Base-by-base conservation (phyloP, 2,797 vertebrate species). In the Girardinus metallicus region DNA sequence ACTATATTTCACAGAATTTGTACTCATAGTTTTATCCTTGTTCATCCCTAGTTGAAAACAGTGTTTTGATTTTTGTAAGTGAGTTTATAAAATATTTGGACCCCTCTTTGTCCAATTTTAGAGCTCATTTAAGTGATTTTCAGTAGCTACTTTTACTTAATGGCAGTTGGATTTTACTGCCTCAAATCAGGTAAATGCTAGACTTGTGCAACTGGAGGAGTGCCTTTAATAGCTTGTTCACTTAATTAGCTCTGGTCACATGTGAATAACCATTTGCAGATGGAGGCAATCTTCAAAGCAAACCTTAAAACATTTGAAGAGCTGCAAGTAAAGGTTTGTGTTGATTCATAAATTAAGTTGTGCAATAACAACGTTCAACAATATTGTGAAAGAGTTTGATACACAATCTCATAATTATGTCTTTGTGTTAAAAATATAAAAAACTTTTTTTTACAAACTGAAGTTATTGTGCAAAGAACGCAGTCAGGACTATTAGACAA, bases 51-150 rank as follows among this genome's bases (percentile, higher is more conserved):
- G 13, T 66, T 73, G 72, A 78, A 26, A 34, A 73, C 78, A 70
- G 46, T 78, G 77, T 70, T 39, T 51, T 72, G 62, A 74, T 91
- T 82, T 87, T 89, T 86, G 76, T 74, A 55, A 86, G 64, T 51
- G 66, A 70, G 68, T 87, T 85, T 76, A 68, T 79, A 86, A 68
- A 71, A 62, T 49, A 85, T 88, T 86, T 78, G 68, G 73, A 46
- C 60, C 83, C 79, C 10, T 5, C 82, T 76, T 80, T 68, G 79
- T 88, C 62, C 41, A 73, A 83, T 85, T 77, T 87, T 71, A 57
- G 77, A 94, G 87, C 83, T 89, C 36, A 87, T 86, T 86, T 43
- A 11, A 73, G 62, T 84, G 81, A 76, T 87, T 86, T 89, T 86
- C 62, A 84, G 74, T 80, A 75, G 57, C 77, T 47, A 49, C 36